Conservation (phyloP, 2,113 vertebrate genomes). For the Neogobius melanostomus region DNA sequence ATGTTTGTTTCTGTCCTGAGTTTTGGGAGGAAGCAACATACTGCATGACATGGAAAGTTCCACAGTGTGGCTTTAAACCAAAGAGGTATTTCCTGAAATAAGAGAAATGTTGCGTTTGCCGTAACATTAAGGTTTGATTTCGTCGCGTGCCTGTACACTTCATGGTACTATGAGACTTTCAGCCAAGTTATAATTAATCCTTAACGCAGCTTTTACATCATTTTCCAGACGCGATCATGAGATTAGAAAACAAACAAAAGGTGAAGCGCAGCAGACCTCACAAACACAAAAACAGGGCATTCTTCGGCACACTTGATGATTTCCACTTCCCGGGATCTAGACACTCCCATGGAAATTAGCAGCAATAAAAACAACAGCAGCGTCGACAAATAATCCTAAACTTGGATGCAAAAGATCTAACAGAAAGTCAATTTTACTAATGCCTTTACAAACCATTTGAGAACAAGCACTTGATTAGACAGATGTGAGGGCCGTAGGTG, state of each 20-base stretch:
- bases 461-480: background rate
- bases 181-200: too few relatives aligned
- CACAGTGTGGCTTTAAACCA: too few relatives aligned
- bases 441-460: background rate
- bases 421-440: background rate
- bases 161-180: too few relatives aligned
- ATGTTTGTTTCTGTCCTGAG: too few relatives aligned
- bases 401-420: constrained; percentile 1
- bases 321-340: constrained; percentile 63
- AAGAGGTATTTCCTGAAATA: too few relatives aligned
- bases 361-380: constrained; percentile 66
- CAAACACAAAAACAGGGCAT: constrained; percentile 67
- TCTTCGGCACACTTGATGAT: constrained; percentile 71
- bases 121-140: too few relatives aligned
- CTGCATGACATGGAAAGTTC: too few relatives aligned
- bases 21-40: too few relatives aligned
- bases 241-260: constrained; percentile 24
- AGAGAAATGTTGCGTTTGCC: too few relatives aligned
- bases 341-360: constrained; percentile 66
- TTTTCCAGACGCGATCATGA: background rate
- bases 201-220: too few relatives aligned
- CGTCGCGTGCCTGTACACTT: too few relatives aligned
- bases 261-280: constrained; percentile 31
- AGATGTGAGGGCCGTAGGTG: constrained; percentile 9
- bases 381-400: constrained; percentile 49